These are phyloP conservation scores for Romanogobio albipinnatus DNA, from an alignment of 2,113 vertebrate species.

Conservation along the genomic window DNA sequence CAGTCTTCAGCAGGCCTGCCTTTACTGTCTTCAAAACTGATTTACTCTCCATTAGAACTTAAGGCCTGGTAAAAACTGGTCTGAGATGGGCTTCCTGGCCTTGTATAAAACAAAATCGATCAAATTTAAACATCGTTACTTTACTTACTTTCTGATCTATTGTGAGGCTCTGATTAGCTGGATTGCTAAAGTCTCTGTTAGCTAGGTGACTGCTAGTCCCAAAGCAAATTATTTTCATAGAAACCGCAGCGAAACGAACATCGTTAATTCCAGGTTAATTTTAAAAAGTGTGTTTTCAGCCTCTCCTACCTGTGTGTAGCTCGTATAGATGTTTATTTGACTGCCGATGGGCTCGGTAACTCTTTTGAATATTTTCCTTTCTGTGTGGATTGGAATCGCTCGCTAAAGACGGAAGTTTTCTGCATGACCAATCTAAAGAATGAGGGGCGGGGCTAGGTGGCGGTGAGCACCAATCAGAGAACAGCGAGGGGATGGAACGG, in stretches of 20 bases:
- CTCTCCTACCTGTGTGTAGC: conserved; percentile 30
- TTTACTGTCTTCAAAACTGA: conserved; percentile 12
- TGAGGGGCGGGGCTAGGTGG: conserved; percentile 51
- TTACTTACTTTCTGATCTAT: not conserved
- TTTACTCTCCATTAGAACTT: not conserved
- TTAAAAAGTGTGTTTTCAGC: not conserved
- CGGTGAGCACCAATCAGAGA: conserved; percentile 34
- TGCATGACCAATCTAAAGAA: conserved; percentile 53
- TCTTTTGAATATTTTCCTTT: conserved; percentile 47
- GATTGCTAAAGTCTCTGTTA: conserved; percentile 15
- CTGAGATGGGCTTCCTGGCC: not conserved
- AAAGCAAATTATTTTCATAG: not conserved
- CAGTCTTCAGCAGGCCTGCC: conserved; percentile 11
- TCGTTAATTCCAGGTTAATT: not conserved
- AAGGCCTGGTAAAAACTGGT: not conserved
- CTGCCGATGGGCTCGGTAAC: conserved; percentile 28
- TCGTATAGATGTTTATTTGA: conserved; percentile 11
- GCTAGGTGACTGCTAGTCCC: conserved; percentile 16
- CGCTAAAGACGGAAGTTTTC: conserved; percentile 74
- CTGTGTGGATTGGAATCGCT: conserved; percentile 42
- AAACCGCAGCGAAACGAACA: not conserved
- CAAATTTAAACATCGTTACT: not conserved
- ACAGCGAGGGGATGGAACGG: not conserved
- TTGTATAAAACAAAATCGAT: not conserved
- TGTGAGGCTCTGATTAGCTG: conserved; percentile 38